Conservation (phyloP, 2,888 invertebrate genomes). For the Drosophila pegasa region DNA sequence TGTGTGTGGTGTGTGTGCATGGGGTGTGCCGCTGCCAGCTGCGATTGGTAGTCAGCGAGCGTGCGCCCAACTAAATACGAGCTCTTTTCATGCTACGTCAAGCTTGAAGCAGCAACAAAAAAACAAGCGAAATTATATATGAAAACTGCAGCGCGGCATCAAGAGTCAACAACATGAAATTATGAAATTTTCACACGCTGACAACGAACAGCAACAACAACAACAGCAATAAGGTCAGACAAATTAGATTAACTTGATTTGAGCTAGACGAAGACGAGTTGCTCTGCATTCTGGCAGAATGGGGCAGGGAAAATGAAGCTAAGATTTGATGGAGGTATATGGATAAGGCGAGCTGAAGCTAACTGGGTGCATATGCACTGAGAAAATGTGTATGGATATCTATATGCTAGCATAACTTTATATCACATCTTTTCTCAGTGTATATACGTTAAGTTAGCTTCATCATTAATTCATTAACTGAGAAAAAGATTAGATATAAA, state of each 20-base stretch:
- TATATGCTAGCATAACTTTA: no score
- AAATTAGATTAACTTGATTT: conserved; percentile 6
- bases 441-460: no score
- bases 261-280: conserved; percentile 16
- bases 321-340: not conserved
- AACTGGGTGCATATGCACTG: no score
- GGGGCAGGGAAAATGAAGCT: not conserved
- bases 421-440: no score
- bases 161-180: conserved; percentile 64
- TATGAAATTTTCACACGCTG: conserved; percentile 73
- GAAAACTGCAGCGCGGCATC: conserved; percentile 25
- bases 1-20: conserved; percentile 1
- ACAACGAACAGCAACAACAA: conserved; percentile 32
- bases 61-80: conserved; percentile 47
- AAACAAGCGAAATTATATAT: conserved; percentile 5
- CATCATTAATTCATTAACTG: no score
- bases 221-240: conserved; percentile 34
- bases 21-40: conserved; percentile 30
- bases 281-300: not conserved
- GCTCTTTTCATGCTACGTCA: conserved; percentile 74
- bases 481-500: no score
- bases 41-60: conserved; percentile 48
- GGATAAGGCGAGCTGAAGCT: not conserved
- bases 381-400: no score
- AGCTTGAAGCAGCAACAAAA: conserved; percentile 56